These are phyloP conservation scores for Phthorimaea operculella DNA, from an alignment of 1,140 invertebrate genomes.

Conservation along the genomic window DNA sequence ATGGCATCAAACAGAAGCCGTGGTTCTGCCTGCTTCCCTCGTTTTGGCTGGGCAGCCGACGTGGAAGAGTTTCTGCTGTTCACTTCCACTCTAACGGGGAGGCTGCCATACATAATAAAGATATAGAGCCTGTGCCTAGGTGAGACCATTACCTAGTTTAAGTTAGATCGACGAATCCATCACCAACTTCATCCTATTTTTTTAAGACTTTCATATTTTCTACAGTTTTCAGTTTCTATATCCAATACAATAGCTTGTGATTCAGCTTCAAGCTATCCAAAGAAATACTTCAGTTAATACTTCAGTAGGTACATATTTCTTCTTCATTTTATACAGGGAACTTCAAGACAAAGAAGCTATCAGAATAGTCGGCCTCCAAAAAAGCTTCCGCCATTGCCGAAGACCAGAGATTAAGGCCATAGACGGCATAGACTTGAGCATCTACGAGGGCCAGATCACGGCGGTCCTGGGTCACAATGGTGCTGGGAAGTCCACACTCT, in stretches of 20 bases:
- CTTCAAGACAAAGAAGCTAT: slow-evolving; percentile 81
- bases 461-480: slow-evolving; percentile 89
- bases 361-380: slow-evolving; percentile 78
- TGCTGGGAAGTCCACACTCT: slow-evolving; percentile 87
- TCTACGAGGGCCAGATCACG: slow-evolving; percentile 88
- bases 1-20: slow-evolving; percentile 76
- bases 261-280: too few relatives aligned
- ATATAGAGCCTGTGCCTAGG: slow-evolving; percentile 80
- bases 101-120: slow-evolving; percentile 68
- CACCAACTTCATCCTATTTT: too few relatives aligned
- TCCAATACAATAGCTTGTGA: too few relatives aligned
- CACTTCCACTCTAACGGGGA: slow-evolving; percentile 70
- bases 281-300: too few relatives aligned
- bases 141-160: slow-evolving; percentile 23
- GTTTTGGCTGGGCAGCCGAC: slow-evolving; percentile 72
- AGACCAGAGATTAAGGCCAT: slow-evolving; percentile 70
- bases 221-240: neutral
- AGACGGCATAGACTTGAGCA: slow-evolving; percentile 76
- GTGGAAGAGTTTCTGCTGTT: slow-evolving; percentile 42
- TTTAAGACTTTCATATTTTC: neutral
- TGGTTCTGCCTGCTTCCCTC: slow-evolving; percentile 79
- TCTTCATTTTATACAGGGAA: slow-evolving; percentile 54
- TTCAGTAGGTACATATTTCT: too few relatives aligned
- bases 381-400: slow-evolving; percentile 73
- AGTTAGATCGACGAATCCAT: too few relatives aligned